A percentile compares a stretch with the other conserved stretches of the same genome.
Conservation (phyloP, 2,113 vertebrate genomes). For the Echinops telfairi region DNA sequence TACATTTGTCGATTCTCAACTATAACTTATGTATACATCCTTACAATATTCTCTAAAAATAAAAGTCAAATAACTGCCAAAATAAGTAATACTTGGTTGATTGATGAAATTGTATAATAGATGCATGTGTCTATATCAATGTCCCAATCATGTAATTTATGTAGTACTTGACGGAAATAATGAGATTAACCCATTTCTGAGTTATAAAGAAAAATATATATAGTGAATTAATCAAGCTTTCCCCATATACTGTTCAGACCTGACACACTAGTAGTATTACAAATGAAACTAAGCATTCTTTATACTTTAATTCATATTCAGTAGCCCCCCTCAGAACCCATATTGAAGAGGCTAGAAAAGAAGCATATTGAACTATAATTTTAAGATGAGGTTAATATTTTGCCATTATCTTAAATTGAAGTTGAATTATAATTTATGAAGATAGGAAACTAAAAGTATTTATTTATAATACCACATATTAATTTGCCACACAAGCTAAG, state of each 20-base stretch:
- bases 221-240: not conserved
- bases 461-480: not conserved
- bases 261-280: not conserved
- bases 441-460: not conserved
- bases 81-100: not conserved
- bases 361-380: not conserved
- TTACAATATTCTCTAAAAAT: not conserved
- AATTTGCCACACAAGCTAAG: not conserved
- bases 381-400: not conserved
- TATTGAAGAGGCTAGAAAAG: not conserved
- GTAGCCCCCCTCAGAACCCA: not conserved
- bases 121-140: not conserved
- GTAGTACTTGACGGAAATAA: not conserved
- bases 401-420: not conserved
- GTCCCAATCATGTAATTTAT: not conserved
- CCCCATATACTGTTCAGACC: not conserved
- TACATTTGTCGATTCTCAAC: not conserved
- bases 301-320: not conserved
- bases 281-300: not conserved
- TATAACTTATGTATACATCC: not conserved
- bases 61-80: not conserved
- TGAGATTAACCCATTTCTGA: not conserved
- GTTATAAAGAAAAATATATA: not conserved
- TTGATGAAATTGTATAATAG: not conserved
- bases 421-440: not conserved